Evolutionary conservation across 2,113 vertebrate species (phyloP), one percentile per base, ranked within the genome.

Genomic region (Pollachius pollachius): DNA sequence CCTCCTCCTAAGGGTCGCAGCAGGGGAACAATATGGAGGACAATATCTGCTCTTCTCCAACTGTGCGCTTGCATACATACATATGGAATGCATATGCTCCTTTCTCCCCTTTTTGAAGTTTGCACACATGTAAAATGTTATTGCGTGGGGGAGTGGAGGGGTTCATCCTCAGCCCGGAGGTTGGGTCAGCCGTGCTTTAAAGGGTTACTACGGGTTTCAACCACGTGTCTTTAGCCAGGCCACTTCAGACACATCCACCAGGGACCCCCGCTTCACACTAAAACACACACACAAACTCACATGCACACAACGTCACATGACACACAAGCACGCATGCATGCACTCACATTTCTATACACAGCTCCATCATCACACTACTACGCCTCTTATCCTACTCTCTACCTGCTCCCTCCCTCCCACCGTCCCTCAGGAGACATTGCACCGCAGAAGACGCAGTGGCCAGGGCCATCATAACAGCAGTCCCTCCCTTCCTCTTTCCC

Each of bases 371-470:
- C 74, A 56, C 56, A 19, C 58, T 61, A 56, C n/a, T 56, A 68
- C 54, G 62, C 70, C 68, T 65, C 69, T 57, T 59, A 71, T 72
- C 56, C 18, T 41, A 79, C 64, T 67, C 58, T 69, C 77, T 57
- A 18, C 66, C 69, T 64, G 64, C 75, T 74, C 69, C 41, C 52
- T 56, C 66, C 67, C 60, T 67, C 65, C 25, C 17, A 67, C 4
- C 56, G 62, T 62, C 54, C 54, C 81, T 79, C 75, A 84, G 84
- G 94, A 95, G 81, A 94, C 96, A 83, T 80, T 62, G 25, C 9
- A n/a, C 93, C 88, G 68, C 95, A 96, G 81, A 95, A 94, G 25
- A 95, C 94, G 93, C 94, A 0, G 94, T 93, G 0, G 95, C 95
- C 18, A 96, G 4, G 78, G 80, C 84, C 85, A 86, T 85, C 84